These are phyloP conservation scores for Tachina fera DNA, from an alignment of 2,888 invertebrate species.

Conservation along the genomic window DNA sequence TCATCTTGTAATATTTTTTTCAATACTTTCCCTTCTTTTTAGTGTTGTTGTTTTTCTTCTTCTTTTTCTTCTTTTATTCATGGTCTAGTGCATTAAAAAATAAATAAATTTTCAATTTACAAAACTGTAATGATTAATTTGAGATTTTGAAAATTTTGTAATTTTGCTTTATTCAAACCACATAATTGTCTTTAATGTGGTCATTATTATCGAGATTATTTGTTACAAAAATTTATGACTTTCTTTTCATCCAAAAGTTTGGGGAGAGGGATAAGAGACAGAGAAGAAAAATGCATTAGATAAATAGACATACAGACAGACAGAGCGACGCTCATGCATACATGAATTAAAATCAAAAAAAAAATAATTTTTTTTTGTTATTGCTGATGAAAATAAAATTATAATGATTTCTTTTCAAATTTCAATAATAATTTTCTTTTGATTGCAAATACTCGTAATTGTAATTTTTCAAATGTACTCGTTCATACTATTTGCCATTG, in stretches of 20 bases:
- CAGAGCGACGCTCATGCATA: background rate
- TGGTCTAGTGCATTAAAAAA: constrained; percentile 11
- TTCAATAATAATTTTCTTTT: constrained; percentile 32
- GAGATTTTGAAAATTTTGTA: constrained; percentile 35
- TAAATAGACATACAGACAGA: background rate
- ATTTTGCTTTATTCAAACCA: constrained; percentile 43
- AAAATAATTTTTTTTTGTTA: background rate
- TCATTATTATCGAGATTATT: constrained; percentile 62
- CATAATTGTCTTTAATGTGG: constrained; percentile 67
- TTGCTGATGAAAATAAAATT: constrained; percentile 5
- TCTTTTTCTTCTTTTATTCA: background rate
- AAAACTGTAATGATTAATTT: constrained; percentile 50
- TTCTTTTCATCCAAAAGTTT: constrained; percentile 51
- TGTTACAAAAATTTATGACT: constrained; percentile 44
- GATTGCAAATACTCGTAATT: constrained; percentile 61
- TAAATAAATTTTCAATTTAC: constrained; percentile 43
- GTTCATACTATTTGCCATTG: background rate
- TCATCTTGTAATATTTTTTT: constrained; percentile 37
- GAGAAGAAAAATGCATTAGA: background rate
- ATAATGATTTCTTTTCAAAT: constrained; percentile 4
- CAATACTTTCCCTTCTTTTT: constrained; percentile 28
- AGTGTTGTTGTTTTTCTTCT: background rate
- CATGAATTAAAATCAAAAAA: constrained; percentile 23
- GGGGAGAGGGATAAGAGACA: background rate
- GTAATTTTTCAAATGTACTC: constrained; percentile 52